Conservation (phyloP, 1,140 invertebrate genomes). For the Drosophila lacteicornis region DNA sequence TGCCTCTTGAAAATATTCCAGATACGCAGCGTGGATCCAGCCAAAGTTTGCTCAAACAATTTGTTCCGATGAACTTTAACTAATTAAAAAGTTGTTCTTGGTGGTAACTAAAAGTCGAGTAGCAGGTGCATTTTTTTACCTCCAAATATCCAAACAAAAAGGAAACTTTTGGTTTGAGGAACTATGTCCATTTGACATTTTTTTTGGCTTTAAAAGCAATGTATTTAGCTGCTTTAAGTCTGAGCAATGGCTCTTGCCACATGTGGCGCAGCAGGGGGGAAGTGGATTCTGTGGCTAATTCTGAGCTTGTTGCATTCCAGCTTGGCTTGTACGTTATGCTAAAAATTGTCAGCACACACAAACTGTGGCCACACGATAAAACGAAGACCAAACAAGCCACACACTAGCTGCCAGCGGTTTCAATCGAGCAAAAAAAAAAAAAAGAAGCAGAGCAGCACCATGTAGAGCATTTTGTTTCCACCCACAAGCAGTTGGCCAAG, state of each 20-base stretch:
- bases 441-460: conserved; percentile 5
- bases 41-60: conserved; percentile 14
- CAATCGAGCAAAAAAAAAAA: conserved; percentile 10
- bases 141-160: not conserved
- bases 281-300: conserved; percentile 38
- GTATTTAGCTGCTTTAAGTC: conserved; percentile 13
- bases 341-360: conserved; percentile 45
- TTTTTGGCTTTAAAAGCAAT: conserved; percentile 18
- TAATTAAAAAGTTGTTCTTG: conserved; percentile 46
- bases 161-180: too few relatives aligned
- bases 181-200: conserved; percentile 29
- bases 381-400: conserved; percentile 29
- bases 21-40: conserved; percentile 10
- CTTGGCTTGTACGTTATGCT: conserved; percentile 19
- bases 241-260: conserved; percentile 19
- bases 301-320: conserved; percentile 44
- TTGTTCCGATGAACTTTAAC: conserved; percentile 30
- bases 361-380: conserved; percentile 56
- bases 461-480: conserved; percentile 31
- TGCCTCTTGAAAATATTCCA: not conserved
- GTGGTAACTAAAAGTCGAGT: not conserved
- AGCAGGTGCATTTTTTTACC: conserved; percentile 4
- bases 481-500: conserved; percentile 30
- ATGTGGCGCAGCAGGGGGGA: conserved; percentile 14
- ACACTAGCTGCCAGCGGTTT: conserved; percentile 35